Percentiles rank a stretch among this genome's conserved stretches.
phyloP scores from a whole-genome alignment of 2,797 vertebrate genomes.

The Esox masquinongy region DNA sequence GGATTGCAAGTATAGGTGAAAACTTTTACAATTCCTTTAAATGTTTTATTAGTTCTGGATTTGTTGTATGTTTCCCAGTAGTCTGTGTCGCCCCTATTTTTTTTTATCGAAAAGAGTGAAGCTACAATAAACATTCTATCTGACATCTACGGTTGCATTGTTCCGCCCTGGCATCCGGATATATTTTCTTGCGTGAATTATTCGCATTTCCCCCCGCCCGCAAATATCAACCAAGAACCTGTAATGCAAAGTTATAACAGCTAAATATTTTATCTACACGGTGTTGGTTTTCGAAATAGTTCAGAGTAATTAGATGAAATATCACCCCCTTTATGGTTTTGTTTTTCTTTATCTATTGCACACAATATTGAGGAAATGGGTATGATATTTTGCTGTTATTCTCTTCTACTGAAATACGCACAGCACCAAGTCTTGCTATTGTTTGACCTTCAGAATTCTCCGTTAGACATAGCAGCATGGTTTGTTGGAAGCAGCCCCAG shows the following conservation, averaged over 20 bases:
- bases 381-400: not conserved
- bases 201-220: conserved; percentile 12
- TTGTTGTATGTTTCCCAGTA: not conserved
- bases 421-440: conserved; percentile 50
- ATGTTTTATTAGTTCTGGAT: not conserved
- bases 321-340: not conserved
- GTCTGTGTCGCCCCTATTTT: not conserved
- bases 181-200: conserved; percentile 7
- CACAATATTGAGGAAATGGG: conserved; percentile 10
- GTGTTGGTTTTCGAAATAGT: conserved; percentile 24
- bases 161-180: conserved; percentile 14
- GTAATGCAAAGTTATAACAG: conserved; percentile 5
- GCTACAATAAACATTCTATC: conserved; percentile 12
- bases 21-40: conserved; percentile 5
- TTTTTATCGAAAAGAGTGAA: not conserved
- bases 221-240: conserved; percentile 4
- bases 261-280: conserved; percentile 21
- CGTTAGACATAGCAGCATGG: conserved; percentile 5
- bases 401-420: not conserved
- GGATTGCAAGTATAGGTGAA: conserved; percentile 61
- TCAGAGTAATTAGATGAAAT: conserved; percentile 33
- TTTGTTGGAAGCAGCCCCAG: conserved; percentile 39
- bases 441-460: conserved; percentile 73
- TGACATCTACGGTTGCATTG: conserved; percentile 9
- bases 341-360: conserved; percentile 24